Evolutionary conservation across 1,140 invertebrate genomes (phyloP).

Genomic region (Drosophila trapezifrons): DNA sequence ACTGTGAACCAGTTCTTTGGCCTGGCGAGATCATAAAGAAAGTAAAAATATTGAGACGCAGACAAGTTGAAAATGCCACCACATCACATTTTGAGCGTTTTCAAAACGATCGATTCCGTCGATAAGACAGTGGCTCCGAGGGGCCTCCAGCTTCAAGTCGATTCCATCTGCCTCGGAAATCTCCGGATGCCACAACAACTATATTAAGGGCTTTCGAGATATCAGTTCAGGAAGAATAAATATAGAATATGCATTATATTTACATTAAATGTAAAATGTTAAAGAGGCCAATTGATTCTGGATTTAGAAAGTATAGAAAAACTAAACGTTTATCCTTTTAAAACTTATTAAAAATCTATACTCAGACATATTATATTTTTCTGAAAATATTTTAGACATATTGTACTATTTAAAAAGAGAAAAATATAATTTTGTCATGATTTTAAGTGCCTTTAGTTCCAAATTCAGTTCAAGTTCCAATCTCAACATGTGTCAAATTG

Average conservation of each 20-base stretch:
- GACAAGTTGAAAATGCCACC: slow-evolving; percentile 84
- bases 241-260: neutral
- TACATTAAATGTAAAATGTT: no score
- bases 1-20: slow-evolving; percentile 73
- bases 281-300: no score
- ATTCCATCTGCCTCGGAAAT: slow-evolving; percentile 18
- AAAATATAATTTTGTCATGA: rapidly evolving
- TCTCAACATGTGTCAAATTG: slow-evolving; percentile 80
- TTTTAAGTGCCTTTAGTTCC: no score
- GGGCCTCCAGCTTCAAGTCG: neutral
- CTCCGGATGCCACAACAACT: slow-evolving; percentile 35
- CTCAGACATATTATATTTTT: no score
- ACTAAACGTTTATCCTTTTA: no score
- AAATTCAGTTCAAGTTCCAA: slow-evolving; percentile 30
- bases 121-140: slow-evolving; percentile 64
- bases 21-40: slow-evolving; percentile 67
- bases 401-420: neutral
- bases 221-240: neutral
- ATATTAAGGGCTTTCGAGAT: slow-evolving; percentile 16
- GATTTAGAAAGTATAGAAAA: no score
- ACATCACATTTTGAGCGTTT: slow-evolving; percentile 84
- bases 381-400: neutral
- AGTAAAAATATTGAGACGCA: slow-evolving; percentile 83
- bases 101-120: slow-evolving; percentile 82
- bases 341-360: no score